Percentiles rank a stretch among this genome's conserved stretches.
These are phyloP conservation scores for Sebastes reedi DNA, from an alignment of 2,797 vertebrate species.

Conservation along the genomic window DNA sequence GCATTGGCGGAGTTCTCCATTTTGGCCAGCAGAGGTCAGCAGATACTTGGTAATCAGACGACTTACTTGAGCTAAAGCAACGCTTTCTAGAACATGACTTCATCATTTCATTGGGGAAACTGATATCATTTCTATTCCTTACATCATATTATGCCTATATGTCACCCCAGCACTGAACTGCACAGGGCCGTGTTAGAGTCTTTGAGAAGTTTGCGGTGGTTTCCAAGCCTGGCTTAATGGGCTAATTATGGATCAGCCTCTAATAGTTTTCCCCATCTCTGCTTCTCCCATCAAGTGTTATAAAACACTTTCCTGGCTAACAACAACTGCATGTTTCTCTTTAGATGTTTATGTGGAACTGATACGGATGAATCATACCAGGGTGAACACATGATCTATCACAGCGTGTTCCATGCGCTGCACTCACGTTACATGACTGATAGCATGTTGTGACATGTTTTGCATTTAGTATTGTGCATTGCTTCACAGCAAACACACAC, in stretches of 20 bases:
- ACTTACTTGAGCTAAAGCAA: background rate
- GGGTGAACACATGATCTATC: conserved; percentile 18
- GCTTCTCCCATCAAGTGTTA: conserved; percentile 9
- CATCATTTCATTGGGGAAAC: background rate
- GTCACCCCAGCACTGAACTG: background rate
- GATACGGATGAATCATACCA: background rate
- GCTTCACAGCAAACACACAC: background rate
- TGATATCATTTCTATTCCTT: background rate
- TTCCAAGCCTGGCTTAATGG: conserved; percentile 14
- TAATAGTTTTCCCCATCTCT: conserved; percentile 30
- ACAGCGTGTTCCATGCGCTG: background rate
- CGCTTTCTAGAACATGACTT: background rate
- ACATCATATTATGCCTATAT: background rate
- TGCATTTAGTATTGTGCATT: background rate
- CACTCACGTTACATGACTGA: conserved; percentile 19
- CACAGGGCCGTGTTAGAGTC: background rate
- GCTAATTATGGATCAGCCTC: conserved; percentile 23
- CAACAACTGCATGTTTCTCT: background rate
- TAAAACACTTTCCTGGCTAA: conserved; percentile 13
- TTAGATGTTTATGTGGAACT: conserved; percentile 21
- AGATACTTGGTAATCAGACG: conserved; percentile 29
- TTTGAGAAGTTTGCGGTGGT: background rate
- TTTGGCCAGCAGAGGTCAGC: conserved; percentile 71
- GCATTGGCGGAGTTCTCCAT: background rate
- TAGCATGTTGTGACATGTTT: conserved; percentile 17